Conservation (phyloP, 2,888 invertebrate genomes). For the Cheilosia impressa region DNA sequence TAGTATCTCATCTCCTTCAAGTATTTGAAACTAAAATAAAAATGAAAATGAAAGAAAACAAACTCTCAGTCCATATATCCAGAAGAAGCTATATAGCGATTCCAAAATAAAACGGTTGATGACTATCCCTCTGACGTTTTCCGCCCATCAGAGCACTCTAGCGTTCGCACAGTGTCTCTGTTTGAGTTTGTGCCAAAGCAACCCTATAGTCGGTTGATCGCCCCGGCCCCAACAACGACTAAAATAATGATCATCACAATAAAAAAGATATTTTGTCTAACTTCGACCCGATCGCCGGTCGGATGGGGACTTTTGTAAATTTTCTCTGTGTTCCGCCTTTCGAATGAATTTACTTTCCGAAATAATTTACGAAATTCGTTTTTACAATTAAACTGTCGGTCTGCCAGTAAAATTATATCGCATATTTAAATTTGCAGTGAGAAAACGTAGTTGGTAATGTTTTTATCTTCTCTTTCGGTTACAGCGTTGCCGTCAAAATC, state of each 20-base stretch:
- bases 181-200: slow-evolving; percentile 33
- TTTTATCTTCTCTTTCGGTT: slow-evolving; percentile 39
- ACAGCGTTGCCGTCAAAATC: slow-evolving; percentile 19
- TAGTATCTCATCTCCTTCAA: slow-evolving; percentile 56
- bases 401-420: neutral
- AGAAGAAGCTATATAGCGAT: slow-evolving; percentile 15
- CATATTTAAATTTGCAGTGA: slow-evolving; percentile 27
- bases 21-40: slow-evolving; percentile 47
- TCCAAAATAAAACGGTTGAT: slow-evolving; percentile 37
- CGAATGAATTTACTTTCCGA: slow-evolving; percentile 21
- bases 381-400: neutral
- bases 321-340: slow-evolving; percentile 23
- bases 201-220: slow-evolving; percentile 53
- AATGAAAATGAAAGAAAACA: slow-evolving; percentile 36
- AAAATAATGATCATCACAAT: slow-evolving; percentile 66
- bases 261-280: slow-evolving; percentile 60
- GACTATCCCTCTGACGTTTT: slow-evolving; percentile 34
- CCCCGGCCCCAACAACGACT: slow-evolving; percentile 22
- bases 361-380: neutral
- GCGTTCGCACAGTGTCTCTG: slow-evolving; percentile 9
- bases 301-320: slow-evolving; percentile 45
- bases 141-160: neutral
- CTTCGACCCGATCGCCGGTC: slow-evolving; percentile 56
- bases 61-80: slow-evolving; percentile 6
- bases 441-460: slow-evolving; percentile 28